phyloP scores from a whole-genome alignment of 1,140 invertebrate genomes.

The Caenorhabditis brenneri region DNA sequence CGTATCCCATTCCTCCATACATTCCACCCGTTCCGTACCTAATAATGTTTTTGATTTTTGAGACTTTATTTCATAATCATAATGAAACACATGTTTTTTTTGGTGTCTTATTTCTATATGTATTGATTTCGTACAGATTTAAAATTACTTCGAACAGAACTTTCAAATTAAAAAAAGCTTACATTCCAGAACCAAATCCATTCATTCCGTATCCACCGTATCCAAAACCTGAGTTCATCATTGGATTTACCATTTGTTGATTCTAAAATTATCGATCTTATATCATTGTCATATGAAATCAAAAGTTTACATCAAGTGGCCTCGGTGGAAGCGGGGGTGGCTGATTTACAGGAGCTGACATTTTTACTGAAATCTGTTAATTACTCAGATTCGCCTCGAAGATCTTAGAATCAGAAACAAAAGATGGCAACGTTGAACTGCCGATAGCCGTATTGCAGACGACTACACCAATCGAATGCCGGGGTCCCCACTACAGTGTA shows the following conservation, averaged over 20 bases:
- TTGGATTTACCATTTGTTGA: background rate
- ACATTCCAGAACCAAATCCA: constrained; percentile 16
- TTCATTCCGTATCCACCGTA: constrained; percentile 32
- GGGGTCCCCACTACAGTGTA: constrained; percentile 7
- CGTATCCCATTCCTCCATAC: constrained; percentile 41
- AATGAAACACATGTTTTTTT: no score
- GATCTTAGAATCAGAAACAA: background rate
- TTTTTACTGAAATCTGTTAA: constrained; percentile 10
- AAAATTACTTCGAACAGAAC: no score
- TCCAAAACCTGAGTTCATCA: constrained; percentile 1
- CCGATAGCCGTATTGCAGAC: background rate
- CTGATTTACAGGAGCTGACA: background rate
- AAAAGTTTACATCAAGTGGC: background rate
- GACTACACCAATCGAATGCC: constrained; percentile 21
- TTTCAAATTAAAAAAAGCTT: constrained; percentile 4
- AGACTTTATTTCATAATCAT: no score
- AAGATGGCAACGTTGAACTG: background rate
- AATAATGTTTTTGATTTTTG: background rate
- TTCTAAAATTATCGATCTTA: constrained; percentile 12
- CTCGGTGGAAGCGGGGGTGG: constrained; percentile 35
- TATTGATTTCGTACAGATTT: no score
- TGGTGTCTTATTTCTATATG: no score
- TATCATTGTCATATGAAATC: background rate
- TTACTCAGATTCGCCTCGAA: no score
- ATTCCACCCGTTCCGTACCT: constrained; percentile 25